Evolutionary conservation across 1,140 invertebrate species (phyloP).

Genomic region (Cotesia chilonis): DNA sequence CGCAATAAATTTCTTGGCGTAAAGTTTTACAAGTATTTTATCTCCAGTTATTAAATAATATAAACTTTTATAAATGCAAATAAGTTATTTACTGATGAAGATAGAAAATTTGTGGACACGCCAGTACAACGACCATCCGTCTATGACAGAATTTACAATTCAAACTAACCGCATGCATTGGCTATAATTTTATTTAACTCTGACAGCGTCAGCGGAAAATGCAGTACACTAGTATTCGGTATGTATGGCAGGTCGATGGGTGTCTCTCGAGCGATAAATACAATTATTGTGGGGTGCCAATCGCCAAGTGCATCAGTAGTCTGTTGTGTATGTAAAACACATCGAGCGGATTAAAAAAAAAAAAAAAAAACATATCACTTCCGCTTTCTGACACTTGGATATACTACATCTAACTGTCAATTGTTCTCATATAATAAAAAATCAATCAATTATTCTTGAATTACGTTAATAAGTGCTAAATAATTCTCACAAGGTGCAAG

Average conservation of each 20-base stretch:
- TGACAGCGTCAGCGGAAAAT: constrained; percentile 38
- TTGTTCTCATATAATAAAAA: neutral
- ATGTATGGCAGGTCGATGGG: constrained; percentile 26
- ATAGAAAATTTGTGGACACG: constrained; percentile 7
- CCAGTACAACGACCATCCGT: constrained; percentile 28
- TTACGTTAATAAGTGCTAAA: no score
- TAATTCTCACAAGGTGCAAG: no score
- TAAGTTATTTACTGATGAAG: constrained; percentile 14
- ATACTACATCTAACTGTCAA: neutral
- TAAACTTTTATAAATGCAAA: constrained; percentile 8
- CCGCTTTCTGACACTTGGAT: constrained; percentile 28
- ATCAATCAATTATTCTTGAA: no score
- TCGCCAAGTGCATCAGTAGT: constrained; percentile 26
- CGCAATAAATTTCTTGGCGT: no score
- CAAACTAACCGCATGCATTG: constrained; percentile 37
- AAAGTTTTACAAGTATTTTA: neutral
- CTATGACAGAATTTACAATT: constrained; percentile 41
- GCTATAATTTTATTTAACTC: constrained; percentile 43
- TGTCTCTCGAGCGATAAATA: constrained; percentile 38
- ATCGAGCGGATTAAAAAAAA: constrained; percentile 26
- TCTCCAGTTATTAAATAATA: neutral
- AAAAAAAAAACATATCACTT: constrained; percentile 31
- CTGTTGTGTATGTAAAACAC: constrained; percentile 25
- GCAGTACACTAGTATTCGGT: constrained; percentile 6
- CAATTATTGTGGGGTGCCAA: constrained; percentile 40